These are phyloP conservation scores for Solenopsis fugax DNA, from an alignment of 1,140 invertebrate species.

Conservation along the genomic window DNA sequence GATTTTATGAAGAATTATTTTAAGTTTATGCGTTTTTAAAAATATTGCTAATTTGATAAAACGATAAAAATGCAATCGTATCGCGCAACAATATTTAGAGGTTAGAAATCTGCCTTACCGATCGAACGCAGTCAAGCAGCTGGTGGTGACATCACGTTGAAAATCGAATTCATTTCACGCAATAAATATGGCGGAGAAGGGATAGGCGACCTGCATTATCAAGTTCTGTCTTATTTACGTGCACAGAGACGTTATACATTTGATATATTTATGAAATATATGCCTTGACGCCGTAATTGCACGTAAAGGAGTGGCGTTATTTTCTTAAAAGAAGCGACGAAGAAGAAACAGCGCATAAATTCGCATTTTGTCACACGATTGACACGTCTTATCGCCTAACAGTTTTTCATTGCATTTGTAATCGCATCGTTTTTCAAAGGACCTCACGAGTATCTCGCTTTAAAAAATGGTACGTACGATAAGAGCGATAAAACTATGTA, in stretches of 20 bases:
- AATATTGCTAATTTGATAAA: neutral
- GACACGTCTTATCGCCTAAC: neutral
- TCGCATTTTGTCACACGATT: neutral
- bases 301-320: neutral
- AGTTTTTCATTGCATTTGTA: neutral
- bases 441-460: neutral
- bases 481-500: no score
- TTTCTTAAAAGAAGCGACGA: neutral
- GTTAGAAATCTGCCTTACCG: neutral
- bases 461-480: slow-evolving; percentile 24
- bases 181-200: neutral
- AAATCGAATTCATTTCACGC: neutral
- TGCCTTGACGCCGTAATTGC: neutral
- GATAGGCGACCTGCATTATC: neutral
- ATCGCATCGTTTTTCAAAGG: neutral
- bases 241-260: neutral
- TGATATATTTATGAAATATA: slow-evolving; percentile 34
- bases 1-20: neutral
- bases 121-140: neutral
- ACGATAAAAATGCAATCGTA: neutral
- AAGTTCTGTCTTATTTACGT: neutral
- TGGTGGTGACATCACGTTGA: neutral
- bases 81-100: neutral
- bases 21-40: neutral
- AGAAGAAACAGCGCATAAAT: neutral